Percentiles rank a stretch among this genome's conserved stretches.
Conservation (phyloP, 92 coral and sea anemone species). For the Metridium senile region DNA sequence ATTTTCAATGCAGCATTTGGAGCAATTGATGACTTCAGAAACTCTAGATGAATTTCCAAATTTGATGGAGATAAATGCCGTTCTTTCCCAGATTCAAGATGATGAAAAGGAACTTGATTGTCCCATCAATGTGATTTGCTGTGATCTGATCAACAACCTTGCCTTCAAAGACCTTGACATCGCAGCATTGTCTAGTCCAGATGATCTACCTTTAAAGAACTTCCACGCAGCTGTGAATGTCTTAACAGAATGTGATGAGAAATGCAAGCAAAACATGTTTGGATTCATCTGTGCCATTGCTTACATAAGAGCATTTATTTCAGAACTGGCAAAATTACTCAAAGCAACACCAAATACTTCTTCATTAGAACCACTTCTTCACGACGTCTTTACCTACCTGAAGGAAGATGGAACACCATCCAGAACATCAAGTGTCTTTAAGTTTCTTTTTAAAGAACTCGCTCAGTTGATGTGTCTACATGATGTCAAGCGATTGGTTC, state of each 20-base stretch:
- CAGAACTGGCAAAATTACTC: conserved; percentile 60
- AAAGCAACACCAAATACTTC: conserved; percentile 27
- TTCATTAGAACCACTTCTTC: conserved; percentile 40
- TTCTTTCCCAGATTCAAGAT: conserved; percentile 56
- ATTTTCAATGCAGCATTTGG: conserved; percentile 62
- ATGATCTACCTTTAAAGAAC: conserved; percentile 47
- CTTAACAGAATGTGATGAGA: conserved; percentile 30
- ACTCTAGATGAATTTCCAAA: conserved; percentile 69
- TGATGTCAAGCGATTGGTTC: conserved; percentile 60
- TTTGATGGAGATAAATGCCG: conserved; percentile 54
- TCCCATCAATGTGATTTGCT: conserved; percentile 81
- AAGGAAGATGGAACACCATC: conserved; percentile 16
- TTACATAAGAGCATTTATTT: conserved; percentile 66
- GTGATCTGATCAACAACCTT: conserved; percentile 85
- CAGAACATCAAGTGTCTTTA: conserved; percentile 25
- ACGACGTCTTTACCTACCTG: conserved; percentile 60
- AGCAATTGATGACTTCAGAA: conserved; percentile 47
- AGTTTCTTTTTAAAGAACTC: conserved; percentile 82
- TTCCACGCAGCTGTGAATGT: conserved; percentile 61
- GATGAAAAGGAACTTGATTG: conserved; percentile 57
- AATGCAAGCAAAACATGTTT: conserved; percentile 43
- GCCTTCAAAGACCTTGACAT: conserved; percentile 67
- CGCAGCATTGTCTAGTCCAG: conserved; percentile 56
- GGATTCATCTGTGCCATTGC: conserved; percentile 76
- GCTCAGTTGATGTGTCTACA: conserved; percentile 49